A percentile compares a stretch with the other conserved stretches of the same genome.
These are phyloP conservation scores for Hirtodrosophila cameraria DNA, from an alignment of 2,888 invertebrate genomes.

Conservation along the genomic window DNA sequence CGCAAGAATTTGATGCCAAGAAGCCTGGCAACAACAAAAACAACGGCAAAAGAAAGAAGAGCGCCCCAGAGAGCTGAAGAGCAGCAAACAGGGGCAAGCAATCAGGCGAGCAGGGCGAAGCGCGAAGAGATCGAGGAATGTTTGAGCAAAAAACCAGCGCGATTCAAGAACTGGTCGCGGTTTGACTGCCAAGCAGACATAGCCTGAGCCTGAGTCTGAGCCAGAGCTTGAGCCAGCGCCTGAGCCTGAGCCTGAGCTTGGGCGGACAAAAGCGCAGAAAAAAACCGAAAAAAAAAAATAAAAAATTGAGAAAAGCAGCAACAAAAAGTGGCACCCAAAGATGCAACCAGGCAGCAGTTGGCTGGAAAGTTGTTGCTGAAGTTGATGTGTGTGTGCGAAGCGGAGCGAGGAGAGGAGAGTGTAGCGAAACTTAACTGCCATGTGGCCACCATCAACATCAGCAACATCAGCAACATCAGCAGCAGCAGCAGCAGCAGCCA, in stretches of 20 bases:
- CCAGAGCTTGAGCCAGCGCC: conserved; percentile 43
- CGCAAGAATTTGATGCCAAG: conserved; percentile 52
- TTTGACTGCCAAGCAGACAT: conserved; percentile 20
- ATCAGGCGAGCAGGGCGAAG: conserved; percentile 1
- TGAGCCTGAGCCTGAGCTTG: conserved; percentile 29
- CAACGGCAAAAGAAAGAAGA: conserved; percentile 16
- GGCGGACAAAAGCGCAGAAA: conserved; percentile 49
- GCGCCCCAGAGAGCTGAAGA: conserved; percentile 1
- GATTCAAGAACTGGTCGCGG: conserved; percentile 69
- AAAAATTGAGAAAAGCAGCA: too few relatives aligned
- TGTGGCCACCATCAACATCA: conserved; percentile 32
- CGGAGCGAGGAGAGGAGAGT: conserved; percentile 4
- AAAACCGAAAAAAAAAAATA: conserved; percentile 1
- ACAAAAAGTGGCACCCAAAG: conserved; percentile 78
- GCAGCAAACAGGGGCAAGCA: conserved; percentile 12
- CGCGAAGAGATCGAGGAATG: conserved; percentile 54
- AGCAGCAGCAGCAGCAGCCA: too few relatives aligned
- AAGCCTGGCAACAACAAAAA: too few relatives aligned
- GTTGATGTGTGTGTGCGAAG: conserved; percentile 30
- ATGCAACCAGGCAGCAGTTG: conserved; percentile 52
- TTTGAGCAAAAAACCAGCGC: conserved; percentile 51
- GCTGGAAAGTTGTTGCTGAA: conserved; percentile 28
- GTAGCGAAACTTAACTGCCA: conserved; percentile 29
- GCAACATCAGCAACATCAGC: too few relatives aligned
- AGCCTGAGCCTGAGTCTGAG: conserved; percentile 38